Evolutionary conservation across 2,888 invertebrate genomes (phyloP), one percentile per base, ranked within the genome.

Genomic region (Glaucopsyche alexis): DNA sequence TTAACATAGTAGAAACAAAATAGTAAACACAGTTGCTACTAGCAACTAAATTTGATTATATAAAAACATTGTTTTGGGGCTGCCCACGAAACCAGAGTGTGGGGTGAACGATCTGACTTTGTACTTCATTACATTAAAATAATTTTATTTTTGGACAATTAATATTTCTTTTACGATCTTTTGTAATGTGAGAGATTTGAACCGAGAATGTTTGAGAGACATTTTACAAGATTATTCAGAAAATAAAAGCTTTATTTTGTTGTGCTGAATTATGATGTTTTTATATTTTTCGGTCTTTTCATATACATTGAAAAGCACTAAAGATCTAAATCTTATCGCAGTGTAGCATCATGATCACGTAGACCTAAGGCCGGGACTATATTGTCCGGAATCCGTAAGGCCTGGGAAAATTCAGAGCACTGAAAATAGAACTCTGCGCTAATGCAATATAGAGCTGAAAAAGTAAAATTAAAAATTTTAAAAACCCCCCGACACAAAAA

Each of bases 291-390:
- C 42, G 13, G 42, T 42, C 42, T 42, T 16, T 45, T 16, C n/a
- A 6, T 5, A 11, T 16, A 42, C 66, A 66, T 66, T 66, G 42
- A 45, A 45, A 16, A 45, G 47, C 40, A 70, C 29, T 72, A 71
- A 67, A 42, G 16, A 67, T 67, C 67, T 47, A 9, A 16, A 47
- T 19, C 45, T 67, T 16, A 67, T 67, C 67, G 2, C 6, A 42
- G 7, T 69, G 38, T 47, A 67, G 47, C 45, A 69, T 69, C 69
- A 49, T 29, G 69, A 69, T 69, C 69, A 69, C 69, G 60, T 60
- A 60, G 55, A 55, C 4, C 55, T 52, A 5, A 7, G 7, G 14
- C 49, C 3, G 16, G 16, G 3, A 2, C 16, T 52, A 47, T 47
- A 52, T n/a, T n/a, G 65, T 65, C 65, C 40, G 65, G 42, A 16